Percentiles rank a stretch among this genome's conserved stretches.
Conservation (phyloP, 2,113 vertebrate species). For the Elgaria multicarinata region DNA sequence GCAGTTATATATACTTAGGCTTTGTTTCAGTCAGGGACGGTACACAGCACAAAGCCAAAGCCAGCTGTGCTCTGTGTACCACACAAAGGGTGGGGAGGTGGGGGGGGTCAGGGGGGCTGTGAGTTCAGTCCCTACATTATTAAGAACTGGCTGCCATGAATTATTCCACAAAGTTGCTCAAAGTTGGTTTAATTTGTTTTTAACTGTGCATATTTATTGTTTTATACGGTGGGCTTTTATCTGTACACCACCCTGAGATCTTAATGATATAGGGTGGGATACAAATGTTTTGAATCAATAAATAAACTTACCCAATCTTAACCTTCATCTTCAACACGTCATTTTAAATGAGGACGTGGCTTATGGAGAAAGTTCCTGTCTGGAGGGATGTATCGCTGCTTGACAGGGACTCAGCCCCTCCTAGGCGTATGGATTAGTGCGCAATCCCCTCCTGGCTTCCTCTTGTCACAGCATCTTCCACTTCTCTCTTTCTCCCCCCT, state of each 20-base stretch:
- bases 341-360: conserved; percentile 10
- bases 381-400: neutral
- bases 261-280: too few relatives aligned
- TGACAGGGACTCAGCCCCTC: neutral
- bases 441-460: neutral
- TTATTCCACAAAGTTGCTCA: neutral
- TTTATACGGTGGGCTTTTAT: too few relatives aligned
- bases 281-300: too few relatives aligned
- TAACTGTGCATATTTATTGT: too few relatives aligned
- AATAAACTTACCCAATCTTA: conserved; percentile 13
- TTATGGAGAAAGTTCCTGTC: neutral
- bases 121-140: neutral
- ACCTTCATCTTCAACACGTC: neutral
- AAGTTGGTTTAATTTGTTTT: too few relatives aligned
- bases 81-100: neutral
- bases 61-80: neutral
- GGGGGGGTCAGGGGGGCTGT: neutral
- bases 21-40: neutral
- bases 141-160: neutral
- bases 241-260: too few relatives aligned
- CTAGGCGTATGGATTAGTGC: conserved; percentile 30
- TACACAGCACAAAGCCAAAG: rapidly evolving
- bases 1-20: neutral
- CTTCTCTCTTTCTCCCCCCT: conserved; percentile 28
- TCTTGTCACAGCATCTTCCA: neutral